These are phyloP conservation scores for Pardalotus punctatus DNA, from an alignment of 2,113 vertebrate species.

Conservation along the genomic window DNA sequence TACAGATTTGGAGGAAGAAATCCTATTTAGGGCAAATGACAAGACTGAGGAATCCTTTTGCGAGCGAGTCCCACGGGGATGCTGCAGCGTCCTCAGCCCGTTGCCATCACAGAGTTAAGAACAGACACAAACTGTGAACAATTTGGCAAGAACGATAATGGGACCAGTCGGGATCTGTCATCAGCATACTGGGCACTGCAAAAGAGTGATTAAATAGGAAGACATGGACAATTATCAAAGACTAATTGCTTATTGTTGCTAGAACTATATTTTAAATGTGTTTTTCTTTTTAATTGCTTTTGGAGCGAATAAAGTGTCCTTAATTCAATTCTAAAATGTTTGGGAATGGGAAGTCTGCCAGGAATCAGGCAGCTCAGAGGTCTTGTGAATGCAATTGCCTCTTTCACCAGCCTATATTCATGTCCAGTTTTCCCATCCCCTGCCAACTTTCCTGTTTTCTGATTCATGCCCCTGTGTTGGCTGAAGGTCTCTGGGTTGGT, in stretches of 20 bases:
- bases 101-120: constrained; percentile 23
- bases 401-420: background rate
- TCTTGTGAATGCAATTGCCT: constrained; percentile 14
- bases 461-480: background rate
- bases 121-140: background rate
- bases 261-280: constrained; percentile 38
- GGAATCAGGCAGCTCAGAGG: background rate
- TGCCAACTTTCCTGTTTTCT: background rate
- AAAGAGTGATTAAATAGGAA: constrained; percentile 54
- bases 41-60: background rate
- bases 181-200: constrained; percentile 30
- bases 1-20: background rate
- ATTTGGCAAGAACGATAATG: background rate
- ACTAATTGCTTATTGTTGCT: constrained; percentile 58
- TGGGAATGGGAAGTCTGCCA: constrained; percentile 45
- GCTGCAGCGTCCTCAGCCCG: background rate
- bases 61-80: accelerated
- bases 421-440: background rate
- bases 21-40: background rate
- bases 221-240: constrained; percentile 22
- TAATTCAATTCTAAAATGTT: constrained; percentile 61
- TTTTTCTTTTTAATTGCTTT: constrained; percentile 54
- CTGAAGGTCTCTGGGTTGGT: background rate
- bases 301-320: constrained; percentile 25
- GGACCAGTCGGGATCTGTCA: constrained; percentile 26